Conservation (phyloP, 2,113 vertebrate genomes). For the Loxodonta africana region DNA sequence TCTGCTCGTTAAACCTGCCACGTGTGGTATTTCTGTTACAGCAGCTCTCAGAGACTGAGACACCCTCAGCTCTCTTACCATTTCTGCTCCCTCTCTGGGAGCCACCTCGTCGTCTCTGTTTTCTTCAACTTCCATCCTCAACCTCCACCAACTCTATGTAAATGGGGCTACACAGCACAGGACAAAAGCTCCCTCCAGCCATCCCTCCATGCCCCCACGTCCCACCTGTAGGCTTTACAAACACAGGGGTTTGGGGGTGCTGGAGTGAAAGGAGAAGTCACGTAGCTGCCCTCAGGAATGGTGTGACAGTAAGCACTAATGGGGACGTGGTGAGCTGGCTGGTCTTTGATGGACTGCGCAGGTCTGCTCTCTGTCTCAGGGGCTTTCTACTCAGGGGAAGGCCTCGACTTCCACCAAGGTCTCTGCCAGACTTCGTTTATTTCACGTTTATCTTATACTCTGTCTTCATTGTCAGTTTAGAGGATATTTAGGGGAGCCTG, state of each 20-base stretch:
- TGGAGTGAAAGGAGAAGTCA: rapidly evolving
- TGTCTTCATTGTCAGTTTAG: not conserved
- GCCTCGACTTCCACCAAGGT: rapidly evolving
- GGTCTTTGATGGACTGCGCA: rapidly evolving
- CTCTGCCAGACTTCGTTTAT: not conserved
- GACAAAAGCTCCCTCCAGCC: rapidly evolving
- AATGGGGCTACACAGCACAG: rapidly evolving
- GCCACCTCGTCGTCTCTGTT: rapidly evolving
- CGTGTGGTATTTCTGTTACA: too few species aligned
- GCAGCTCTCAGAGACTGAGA: too few species aligned
- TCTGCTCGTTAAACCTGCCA: too few species aligned
- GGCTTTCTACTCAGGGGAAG: rapidly evolving
- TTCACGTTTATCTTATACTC: not conserved
- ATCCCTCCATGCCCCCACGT: rapidly evolving
- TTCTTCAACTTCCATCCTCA: not conserved
- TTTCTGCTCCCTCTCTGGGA: not conserved
- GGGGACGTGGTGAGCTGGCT: rapidly evolving
- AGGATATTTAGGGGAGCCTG: not conserved
- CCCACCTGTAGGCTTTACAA: rapidly evolving
- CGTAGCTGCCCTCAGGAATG: rapidly evolving
- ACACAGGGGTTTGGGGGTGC: rapidly evolving
- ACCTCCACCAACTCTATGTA: rapidly evolving
- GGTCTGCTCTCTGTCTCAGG: not conserved
- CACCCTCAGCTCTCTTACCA: too few species aligned
- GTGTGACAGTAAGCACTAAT: rapidly evolving